Base-by-base conservation (phyloP, 2,113 vertebrate species). In the Danionella cerebrum region DNA sequence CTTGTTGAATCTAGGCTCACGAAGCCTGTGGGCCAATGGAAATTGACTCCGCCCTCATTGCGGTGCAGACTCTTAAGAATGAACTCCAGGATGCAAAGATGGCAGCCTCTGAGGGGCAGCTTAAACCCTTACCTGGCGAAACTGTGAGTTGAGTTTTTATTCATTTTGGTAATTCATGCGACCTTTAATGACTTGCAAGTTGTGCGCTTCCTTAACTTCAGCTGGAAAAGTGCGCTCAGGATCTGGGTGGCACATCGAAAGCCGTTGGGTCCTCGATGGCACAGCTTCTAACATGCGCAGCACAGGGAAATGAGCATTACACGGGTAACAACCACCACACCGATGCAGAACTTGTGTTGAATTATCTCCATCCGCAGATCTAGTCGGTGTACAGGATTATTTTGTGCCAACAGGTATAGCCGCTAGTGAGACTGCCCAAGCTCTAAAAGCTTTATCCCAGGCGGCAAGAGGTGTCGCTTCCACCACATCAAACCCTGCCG, bases 21-120 rank as follows among this genome's bases (percentile, higher is more conserved):
- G 95, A 98, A 83, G 95, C 94, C 1, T 98, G 95, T 70, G 94
- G 96, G n/a, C 95, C 96, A 4, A 91, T 97, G 90, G 96, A 98
- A 79, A 97, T 97, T 0, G 95, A 97, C 76, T 98, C 95, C 1
- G 95, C 96, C 2, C 85, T 98, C 69, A 94, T 89, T 74, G 90
- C 93, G 0, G 93, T 98, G 4, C 95, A 96, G 77, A 94, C 93
- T 0, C 90, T 98, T 5, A 94, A 92, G 79, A 92, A 84, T 39
- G 94, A 98, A 71, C 88, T 98, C 38, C 92, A 96, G 65, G 95
- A 98, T 39, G 95, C 95, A 7, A 97, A 94, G 87, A 92, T 94
- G 91, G 90, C 94, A 0, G 91, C 94, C 1, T 77, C 88, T 5
- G 93, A 97, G 2, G 82, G 84, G 19, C 93, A 97, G 65, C 80